Conservation (phyloP, 2,113 vertebrate species). For the Dicaeum eximium region DNA sequence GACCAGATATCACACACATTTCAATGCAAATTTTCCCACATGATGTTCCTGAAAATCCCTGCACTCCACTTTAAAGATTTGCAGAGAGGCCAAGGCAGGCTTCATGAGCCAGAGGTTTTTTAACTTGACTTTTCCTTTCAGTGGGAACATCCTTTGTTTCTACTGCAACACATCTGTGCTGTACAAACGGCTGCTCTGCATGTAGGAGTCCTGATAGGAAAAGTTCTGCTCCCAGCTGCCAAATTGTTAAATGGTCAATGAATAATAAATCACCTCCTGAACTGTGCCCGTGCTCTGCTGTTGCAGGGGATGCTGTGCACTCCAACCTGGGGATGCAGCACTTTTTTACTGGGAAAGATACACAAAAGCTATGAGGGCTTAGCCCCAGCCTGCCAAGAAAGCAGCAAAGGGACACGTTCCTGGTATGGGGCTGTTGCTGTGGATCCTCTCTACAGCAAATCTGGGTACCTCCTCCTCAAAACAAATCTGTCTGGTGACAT, state of each 20-base stretch:
- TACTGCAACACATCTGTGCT: background rate
- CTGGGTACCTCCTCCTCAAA: background rate
- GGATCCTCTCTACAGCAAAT: background rate
- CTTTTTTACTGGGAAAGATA: background rate
- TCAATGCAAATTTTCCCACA: background rate
- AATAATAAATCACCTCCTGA: slow-evolving; percentile 22
- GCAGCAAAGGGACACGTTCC: background rate
- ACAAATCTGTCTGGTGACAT: background rate
- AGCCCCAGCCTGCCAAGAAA: background rate
- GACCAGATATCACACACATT: background rate
- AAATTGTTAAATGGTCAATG: slow-evolving; percentile 26
- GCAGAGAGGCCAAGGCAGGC: background rate
- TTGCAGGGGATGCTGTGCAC: background rate
- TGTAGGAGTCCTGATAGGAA: background rate
- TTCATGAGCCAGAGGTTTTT: background rate
- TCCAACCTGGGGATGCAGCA: background rate
- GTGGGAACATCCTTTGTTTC: background rate
- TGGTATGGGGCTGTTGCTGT: background rate
- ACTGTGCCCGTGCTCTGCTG: background rate
- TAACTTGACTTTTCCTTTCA: background rate
- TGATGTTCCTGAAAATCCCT: background rate
- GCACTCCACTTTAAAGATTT: background rate
- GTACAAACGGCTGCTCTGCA: background rate
- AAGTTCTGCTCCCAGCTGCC: background rate
- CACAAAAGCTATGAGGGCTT: background rate